Evolutionary conservation across 64 coral and sea anemone species (phyloP).

Genomic region (Montipora foliosa): DNA sequence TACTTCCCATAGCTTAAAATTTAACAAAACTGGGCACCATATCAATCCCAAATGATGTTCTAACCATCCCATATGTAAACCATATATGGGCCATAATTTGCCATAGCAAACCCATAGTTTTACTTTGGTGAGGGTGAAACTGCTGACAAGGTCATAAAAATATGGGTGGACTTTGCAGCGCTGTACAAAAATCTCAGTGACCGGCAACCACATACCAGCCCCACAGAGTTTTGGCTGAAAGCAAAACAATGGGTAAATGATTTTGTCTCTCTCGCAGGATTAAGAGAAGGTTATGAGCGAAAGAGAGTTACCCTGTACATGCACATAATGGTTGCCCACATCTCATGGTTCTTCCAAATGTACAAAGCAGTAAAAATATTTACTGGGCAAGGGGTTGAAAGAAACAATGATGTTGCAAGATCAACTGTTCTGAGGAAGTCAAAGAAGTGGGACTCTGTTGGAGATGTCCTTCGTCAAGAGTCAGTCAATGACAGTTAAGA

Average conservation of each 20-base stretch:
- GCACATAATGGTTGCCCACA: constrained; percentile 64
- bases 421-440: constrained; percentile 34
- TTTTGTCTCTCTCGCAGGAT: no score
- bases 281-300: no score
- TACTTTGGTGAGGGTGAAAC: constrained; percentile 36
- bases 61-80: constrained; percentile 28
- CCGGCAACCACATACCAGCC: background rate
- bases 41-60: constrained; percentile 14
- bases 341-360: constrained; percentile 42
- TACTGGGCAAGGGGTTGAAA: constrained; percentile 54
- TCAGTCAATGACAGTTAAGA: constrained; percentile 4
- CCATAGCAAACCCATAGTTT: constrained; percentile 44
- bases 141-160: background rate
- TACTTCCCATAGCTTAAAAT: constrained; percentile 20
- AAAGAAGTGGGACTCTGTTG: constrained; percentile 57
- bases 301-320: constrained; percentile 41
- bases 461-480: constrained; percentile 49
- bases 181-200: constrained; percentile 6
- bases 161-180: background rate
- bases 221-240: no score
- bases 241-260: no score
- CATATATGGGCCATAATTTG: constrained; percentile 1
- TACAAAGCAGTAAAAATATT: constrained; percentile 46
- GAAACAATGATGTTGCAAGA: constrained; percentile 46
- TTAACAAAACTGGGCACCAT: constrained; percentile 23